Percentiles rank a stretch among this genome's conserved stretches.
Evolutionary conservation across 2,888 invertebrate species (phyloP).

Genomic region (Norana najaformis): DNA sequence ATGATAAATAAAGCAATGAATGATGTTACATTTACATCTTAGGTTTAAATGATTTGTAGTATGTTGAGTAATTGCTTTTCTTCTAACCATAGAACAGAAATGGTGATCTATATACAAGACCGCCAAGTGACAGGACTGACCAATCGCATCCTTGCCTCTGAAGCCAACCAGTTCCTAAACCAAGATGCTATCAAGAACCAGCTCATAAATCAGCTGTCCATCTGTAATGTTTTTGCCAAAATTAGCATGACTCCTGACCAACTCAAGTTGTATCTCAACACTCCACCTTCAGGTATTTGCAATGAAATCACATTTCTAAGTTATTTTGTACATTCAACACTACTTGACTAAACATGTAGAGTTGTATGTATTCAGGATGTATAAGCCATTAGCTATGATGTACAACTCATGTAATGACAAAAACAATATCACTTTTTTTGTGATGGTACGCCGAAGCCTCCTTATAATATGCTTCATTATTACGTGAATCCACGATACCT

Average conservation of each 20-base stretch:
- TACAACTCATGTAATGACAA: background rate
- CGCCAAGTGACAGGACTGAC: conserved; percentile 67
- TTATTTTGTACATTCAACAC: background rate
- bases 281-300: conserved; percentile 71
- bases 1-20: background rate
- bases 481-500: background rate
- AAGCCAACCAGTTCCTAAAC: conserved; percentile 64
- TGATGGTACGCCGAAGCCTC: background rate
- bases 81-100: conserved; percentile 68
- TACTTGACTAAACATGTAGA: background rate
- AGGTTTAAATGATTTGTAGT: background rate
- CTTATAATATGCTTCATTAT: background rate
- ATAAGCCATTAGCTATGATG: too few species aligned
- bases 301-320: background rate
- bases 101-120: conserved; percentile 76
- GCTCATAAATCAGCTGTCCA: conserved; percentile 72
- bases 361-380: background rate
- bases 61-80: background rate
- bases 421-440: background rate
- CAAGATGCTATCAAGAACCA: conserved; percentile 73
- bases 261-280: conserved; percentile 81
- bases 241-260: conserved; percentile 71
- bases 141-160: conserved; percentile 60
- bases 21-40: background rate
- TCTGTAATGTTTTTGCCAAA: conserved; percentile 74